Evolutionary conservation across 37 sponge, comb jelly and placozoan species (phyloP).

Genomic region (Petrosia ficiformis): DNA sequence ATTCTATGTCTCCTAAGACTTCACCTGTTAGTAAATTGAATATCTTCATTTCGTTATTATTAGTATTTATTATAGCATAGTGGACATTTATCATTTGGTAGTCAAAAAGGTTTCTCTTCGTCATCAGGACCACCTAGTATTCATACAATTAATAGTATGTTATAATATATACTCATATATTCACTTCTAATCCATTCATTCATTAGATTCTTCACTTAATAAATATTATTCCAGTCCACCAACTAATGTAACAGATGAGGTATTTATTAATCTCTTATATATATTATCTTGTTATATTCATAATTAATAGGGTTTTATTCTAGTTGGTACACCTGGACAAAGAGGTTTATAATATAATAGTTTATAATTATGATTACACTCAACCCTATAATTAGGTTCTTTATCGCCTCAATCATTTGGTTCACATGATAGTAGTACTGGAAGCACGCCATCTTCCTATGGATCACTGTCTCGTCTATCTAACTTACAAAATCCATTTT

Average conservation of each 20-base stretch:
- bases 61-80: neutral
- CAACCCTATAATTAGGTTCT: no score
- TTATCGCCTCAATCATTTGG: no score
- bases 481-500: slow-evolving; percentile 47
- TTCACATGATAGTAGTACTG: neutral
- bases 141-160: slow-evolving; percentile 34
- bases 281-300: neutral
- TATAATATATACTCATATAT: neutral
- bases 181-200: neutral
- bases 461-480: slow-evolving; percentile 28
- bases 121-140: slow-evolving; percentile 51
- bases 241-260: slow-evolving; percentile 46
- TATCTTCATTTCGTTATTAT: slow-evolving; percentile 36
- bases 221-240: slow-evolving; percentile 18
- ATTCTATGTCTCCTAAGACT: slow-evolving; percentile 8
- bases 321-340: slow-evolving; percentile 31
- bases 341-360: neutral
- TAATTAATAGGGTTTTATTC: slow-evolving; percentile 44
- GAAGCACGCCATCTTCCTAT: slow-evolving; percentile 23
- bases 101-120: slow-evolving; percentile 32
- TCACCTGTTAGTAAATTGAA: slow-evolving; percentile 5
- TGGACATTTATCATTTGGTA: no score
- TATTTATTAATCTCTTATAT: neutral
- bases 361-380: no score
- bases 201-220: neutral